Conservation (phyloP, 2,113 vertebrate species). For the Pollimyrus isidori region DNA sequence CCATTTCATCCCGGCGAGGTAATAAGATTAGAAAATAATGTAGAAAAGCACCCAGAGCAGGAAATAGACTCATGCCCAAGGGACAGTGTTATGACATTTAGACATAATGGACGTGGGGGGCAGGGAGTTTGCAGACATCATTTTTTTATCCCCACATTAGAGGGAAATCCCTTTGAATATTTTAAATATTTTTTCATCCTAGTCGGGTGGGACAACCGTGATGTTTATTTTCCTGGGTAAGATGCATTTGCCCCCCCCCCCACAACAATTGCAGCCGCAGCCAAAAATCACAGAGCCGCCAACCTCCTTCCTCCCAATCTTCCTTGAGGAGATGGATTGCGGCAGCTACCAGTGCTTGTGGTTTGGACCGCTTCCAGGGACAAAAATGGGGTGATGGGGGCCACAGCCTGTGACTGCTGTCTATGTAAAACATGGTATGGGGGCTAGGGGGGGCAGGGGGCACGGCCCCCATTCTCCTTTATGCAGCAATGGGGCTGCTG, state of each 20-base stretch:
- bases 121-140: background rate
- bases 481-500: background rate
- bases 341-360: background rate
- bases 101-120: background rate
- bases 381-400: background rate
- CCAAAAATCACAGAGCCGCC: background rate
- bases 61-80: background rate
- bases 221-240: background rate
- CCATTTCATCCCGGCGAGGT: slow-evolving; percentile 13
- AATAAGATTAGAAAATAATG: slow-evolving; percentile 23
- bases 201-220: background rate
- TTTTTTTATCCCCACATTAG: slow-evolving; percentile 9
- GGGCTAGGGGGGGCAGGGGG: background rate
- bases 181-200: slow-evolving; percentile 13
- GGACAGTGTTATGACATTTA: slow-evolving; percentile 17
- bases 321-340: background rate
- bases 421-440: background rate
- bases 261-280: background rate
- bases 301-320: background rate
- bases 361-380: background rate
- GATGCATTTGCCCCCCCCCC: background rate
- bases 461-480: background rate
- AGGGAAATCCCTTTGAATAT: slow-evolving; percentile 12
- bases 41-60: slow-evolving; percentile 8
- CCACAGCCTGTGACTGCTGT: background rate